Conservation (phyloP, 2,888 invertebrate genomes). For the Andrena fulva region DNA sequence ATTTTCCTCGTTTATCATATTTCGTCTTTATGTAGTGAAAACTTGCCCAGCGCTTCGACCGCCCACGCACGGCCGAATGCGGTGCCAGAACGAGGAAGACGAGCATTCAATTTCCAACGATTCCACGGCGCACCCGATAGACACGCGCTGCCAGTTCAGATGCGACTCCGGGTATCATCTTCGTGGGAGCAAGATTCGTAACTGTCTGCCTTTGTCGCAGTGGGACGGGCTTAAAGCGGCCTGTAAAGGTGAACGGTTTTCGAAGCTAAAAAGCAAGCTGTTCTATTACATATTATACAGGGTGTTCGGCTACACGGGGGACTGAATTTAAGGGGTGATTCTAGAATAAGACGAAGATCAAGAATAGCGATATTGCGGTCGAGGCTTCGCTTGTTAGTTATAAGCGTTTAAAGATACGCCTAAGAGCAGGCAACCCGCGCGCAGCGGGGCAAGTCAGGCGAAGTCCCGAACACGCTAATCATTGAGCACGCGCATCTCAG, state of each 20-base stretch:
- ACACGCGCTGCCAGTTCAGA: constrained; percentile 88
- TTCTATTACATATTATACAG: too few relatives aligned
- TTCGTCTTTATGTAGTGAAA: constrained; percentile 86
- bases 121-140: constrained; percentile 85
- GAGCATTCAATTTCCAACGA: constrained; percentile 80
- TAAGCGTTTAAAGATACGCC: too few relatives aligned
- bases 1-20: background rate
- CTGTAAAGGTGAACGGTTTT: constrained; percentile 87
- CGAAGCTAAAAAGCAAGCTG: background rate
- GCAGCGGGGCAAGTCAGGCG: too few relatives aligned
- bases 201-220: constrained; percentile 88
- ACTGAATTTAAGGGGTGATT: too few relatives aligned
- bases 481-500: too few relatives aligned
- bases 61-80: constrained; percentile 87
- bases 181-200: constrained; percentile 88
- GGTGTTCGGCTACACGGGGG: too few relatives aligned
- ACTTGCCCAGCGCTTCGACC: constrained; percentile 87
- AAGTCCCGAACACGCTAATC: too few relatives aligned
- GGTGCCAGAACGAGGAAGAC: constrained; percentile 85
- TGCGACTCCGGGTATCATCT: constrained; percentile 88
- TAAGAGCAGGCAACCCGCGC: too few relatives aligned
- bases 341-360: too few relatives aligned
- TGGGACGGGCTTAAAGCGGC: constrained; percentile 90
- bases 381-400: too few relatives aligned
- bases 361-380: too few relatives aligned